Evolutionary conservation across 2,113 vertebrate species (phyloP).

Genomic region (Tetrax tetrax): DNA sequence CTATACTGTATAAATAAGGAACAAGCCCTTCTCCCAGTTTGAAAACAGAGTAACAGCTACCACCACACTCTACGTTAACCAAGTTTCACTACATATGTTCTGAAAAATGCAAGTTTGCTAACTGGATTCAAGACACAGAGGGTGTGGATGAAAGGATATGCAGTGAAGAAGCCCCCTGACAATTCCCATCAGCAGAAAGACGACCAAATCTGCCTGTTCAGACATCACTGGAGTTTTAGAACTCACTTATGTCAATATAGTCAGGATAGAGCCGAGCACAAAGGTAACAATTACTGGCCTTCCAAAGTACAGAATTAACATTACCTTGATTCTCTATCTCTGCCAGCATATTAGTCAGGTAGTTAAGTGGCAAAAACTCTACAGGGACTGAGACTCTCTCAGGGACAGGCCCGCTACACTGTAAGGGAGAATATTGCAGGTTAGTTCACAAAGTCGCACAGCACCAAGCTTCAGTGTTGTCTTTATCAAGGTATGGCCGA

Average conservation of each 20-base stretch:
- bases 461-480: neutral
- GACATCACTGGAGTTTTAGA: neutral
- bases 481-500: neutral
- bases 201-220: rapidly evolving
- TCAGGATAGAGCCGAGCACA: neutral
- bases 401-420: constrained; percentile 72
- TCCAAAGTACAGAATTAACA: neutral
- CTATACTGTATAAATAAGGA: neutral
- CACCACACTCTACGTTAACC: neutral
- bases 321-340: constrained; percentile 86
- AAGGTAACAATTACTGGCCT: neutral
- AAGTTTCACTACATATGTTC: neutral
- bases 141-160: neutral
- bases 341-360: constrained; percentile 83
- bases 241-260: neutral
- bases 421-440: constrained; percentile 25
- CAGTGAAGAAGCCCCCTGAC: neutral
- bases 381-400: constrained; percentile 72
- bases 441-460: neutral
- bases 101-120: neutral
- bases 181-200: neutral
- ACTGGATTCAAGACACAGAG: neutral
- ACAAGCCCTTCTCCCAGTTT: neutral
- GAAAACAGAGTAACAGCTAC: neutral
- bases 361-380: constrained; percentile 91